These are phyloP conservation scores for Parasteatoda tepidariorum DNA, from an alignment of 1,140 invertebrate genomes.

Conservation along the genomic window DNA sequence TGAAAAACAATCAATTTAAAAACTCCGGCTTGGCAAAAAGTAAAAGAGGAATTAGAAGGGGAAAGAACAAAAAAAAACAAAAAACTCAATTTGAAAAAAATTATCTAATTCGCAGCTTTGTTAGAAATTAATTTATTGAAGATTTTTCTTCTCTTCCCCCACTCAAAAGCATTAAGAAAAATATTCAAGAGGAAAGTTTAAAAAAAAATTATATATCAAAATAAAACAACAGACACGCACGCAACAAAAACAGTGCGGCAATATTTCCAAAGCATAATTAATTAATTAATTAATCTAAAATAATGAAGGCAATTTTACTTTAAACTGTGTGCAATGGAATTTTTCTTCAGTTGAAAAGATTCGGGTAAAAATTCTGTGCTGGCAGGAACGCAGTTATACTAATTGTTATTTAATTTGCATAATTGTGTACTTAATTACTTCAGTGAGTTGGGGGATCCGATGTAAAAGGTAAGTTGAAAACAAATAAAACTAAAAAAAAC, in stretches of 20 bases:
- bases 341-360: constrained; percentile 10
- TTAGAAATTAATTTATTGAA: constrained; percentile 59
- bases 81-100: constrained; percentile 30
- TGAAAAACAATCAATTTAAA: constrained; percentile 58
- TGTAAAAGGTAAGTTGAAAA: constrained; percentile 35
- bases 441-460: constrained; percentile 34
- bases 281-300: constrained; percentile 62
- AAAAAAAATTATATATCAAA: constrained; percentile 1
- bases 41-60: too few species aligned
- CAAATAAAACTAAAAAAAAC: constrained; percentile 45
- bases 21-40: constrained; percentile 5
- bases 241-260: constrained; percentile 45
- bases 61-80: constrained; percentile 4
- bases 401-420: constrained; percentile 62
- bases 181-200: constrained; percentile 7
- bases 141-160: constrained; percentile 24
- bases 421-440: constrained; percentile 61
- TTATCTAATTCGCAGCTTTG: constrained; percentile 54
- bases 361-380: constrained; percentile 30
- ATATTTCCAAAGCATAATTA: constrained; percentile 61
- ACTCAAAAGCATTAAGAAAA: constrained; percentile 36
- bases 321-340: constrained; percentile 42
- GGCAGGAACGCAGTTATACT: constrained; percentile 52
- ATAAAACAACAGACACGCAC: constrained; percentile 34
- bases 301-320: constrained; percentile 61